phyloP scores from a whole-genome alignment of 2,113 vertebrate species.

The Piliocolobus tephrosceles region DNA sequence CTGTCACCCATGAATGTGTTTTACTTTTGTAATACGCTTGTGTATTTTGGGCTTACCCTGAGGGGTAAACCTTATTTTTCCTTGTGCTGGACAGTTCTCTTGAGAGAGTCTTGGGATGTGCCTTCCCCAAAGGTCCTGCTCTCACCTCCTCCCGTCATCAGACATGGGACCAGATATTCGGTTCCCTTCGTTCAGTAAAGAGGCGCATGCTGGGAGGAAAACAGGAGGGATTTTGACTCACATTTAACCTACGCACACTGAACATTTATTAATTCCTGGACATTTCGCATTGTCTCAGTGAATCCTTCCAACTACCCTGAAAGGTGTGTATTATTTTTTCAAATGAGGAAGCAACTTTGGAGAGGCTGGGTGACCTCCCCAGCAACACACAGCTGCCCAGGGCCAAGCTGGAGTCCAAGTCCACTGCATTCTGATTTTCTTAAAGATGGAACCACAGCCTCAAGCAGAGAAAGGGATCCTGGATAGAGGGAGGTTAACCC shows the following conservation, averaged over 20 bases:
- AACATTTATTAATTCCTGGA: not conserved
- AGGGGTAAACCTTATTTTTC: not conserved
- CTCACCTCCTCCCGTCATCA: not conserved
- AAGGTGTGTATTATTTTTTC: not conserved
- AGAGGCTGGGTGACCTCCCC: not conserved
- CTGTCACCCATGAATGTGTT: conserved; percentile 49
- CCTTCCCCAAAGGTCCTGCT: not conserved
- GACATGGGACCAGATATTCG: not conserved
- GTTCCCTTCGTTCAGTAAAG: not conserved
- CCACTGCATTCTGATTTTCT: not conserved
- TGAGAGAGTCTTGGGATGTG: not conserved
- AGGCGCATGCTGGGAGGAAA: not conserved
- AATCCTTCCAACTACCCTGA: not conserved
- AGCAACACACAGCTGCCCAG: not conserved
- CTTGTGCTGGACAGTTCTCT: not conserved
- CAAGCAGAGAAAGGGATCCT: not conserved
- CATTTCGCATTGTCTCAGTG: not conserved
- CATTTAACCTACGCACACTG: not conserved
- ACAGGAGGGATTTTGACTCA: not conserved
- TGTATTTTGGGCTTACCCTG: not conserved
- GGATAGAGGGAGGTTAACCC: not conserved
- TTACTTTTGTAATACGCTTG: not conserved
- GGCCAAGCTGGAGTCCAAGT: not conserved
- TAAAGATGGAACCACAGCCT: not conserved
- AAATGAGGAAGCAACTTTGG: not conserved